phyloP scores from a whole-genome alignment of 2,113 vertebrate genomes.

The Tetrao urogallus region DNA sequence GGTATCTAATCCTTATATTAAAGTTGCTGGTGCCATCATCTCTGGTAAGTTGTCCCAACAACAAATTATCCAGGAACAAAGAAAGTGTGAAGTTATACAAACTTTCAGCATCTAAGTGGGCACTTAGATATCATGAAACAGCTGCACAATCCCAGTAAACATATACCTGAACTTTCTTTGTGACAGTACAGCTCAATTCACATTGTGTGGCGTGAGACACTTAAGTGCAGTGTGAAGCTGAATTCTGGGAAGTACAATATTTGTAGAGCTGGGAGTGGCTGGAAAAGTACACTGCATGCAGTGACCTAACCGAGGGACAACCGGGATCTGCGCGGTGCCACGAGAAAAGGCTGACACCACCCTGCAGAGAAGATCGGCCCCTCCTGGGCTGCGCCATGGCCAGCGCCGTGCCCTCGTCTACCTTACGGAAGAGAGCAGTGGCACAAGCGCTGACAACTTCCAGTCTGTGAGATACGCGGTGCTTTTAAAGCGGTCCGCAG shows the following conservation, averaged over 20 bases:
- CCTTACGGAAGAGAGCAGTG: rapidly evolving
- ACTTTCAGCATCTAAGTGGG: rapidly evolving
- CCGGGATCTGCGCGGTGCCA: neutral
- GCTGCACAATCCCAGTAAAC: neutral
- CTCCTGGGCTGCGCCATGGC: neutral
- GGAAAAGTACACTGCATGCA: neutral
- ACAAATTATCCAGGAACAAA: neutral
- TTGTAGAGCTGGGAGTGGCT: neutral
- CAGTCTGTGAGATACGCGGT: rapidly evolving
- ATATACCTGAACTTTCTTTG: neutral
- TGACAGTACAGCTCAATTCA: neutral
- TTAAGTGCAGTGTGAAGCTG: neutral
- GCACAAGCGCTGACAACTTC: rapidly evolving
- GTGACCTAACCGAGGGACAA: neutral
- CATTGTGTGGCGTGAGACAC: neutral
- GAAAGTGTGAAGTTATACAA: neutral
- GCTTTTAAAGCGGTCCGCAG: rapidly evolving
- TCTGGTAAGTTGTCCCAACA: neutral
- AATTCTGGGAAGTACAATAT: neutral
- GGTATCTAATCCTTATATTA: neutral
- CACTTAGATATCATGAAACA: neutral
- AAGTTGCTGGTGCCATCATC: neutral
- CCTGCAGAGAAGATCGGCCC: rapidly evolving
- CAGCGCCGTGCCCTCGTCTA: rapidly evolving
- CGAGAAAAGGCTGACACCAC: neutral